A percentile compares a stretch with the other conserved stretches of the same genome.
phyloP scores from a whole-genome alignment of 2,797 vertebrate species.

The Danio kyathit region DNA sequence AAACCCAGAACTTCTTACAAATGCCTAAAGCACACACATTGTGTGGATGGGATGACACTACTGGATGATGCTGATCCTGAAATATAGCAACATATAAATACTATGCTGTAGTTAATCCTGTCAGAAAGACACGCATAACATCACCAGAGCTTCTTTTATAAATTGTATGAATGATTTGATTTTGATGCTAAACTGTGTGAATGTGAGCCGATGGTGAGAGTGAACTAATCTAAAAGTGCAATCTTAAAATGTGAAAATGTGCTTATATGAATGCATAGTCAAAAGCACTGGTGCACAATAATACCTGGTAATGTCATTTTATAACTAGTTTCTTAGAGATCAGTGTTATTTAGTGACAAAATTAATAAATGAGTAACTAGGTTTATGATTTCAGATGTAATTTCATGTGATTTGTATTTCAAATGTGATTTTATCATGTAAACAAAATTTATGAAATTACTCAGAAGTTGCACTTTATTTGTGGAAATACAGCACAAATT shows the following conservation, averaged over 20 bases:
- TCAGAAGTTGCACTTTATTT: no score
- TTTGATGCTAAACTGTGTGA: not conserved
- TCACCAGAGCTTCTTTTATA: not conserved
- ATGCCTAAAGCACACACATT: slow-evolving; percentile 5
- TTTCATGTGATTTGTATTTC: no score
- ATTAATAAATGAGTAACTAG: not conserved
- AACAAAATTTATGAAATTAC: no score
- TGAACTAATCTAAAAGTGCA: not conserved
- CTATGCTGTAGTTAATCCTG: not conserved
- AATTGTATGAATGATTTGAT: not conserved
- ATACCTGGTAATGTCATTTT: not conserved
- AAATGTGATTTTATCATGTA: not conserved
- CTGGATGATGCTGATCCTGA: not conserved
- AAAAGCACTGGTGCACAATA: not conserved
- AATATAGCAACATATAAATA: not conserved
- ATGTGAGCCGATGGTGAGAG: not conserved
- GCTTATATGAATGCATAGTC: not conserved
- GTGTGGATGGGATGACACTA: not conserved
- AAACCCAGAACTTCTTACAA: not conserved
- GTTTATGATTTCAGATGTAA: not conserved
- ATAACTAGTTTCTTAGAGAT: not conserved
- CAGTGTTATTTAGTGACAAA: not conserved
- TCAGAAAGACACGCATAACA: not conserved
- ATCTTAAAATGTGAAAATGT: not conserved
- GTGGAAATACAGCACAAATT: no score